phyloP scores from a whole-genome alignment of 2,797 vertebrate genomes.

The Chelonia mydas region DNA sequence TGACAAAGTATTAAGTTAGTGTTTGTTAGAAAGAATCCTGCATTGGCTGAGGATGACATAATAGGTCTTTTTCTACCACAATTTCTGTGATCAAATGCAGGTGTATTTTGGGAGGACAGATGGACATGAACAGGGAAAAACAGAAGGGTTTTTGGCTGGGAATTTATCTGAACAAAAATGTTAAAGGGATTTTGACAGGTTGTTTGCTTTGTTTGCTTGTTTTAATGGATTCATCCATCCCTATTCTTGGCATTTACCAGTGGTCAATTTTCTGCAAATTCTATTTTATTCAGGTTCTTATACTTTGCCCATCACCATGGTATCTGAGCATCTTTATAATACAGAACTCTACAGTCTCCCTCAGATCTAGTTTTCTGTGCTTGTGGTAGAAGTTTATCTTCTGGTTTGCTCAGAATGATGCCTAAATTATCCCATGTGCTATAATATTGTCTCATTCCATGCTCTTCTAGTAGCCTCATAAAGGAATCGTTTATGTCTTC shows the following conservation, averaged over 20 bases:
- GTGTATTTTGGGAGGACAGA: background rate
- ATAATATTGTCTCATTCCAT: background rate
- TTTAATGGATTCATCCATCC: background rate
- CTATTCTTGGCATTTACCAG: background rate
- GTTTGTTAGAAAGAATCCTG: background rate
- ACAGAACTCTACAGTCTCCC: background rate
- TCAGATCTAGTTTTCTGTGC: conserved; percentile 8
- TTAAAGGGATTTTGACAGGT: background rate
- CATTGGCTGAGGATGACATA: background rate
- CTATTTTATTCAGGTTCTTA: background rate
- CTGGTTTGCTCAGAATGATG: conserved; percentile 13
- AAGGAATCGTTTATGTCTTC: conserved; percentile 42
- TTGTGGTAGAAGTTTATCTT: conserved; percentile 3
- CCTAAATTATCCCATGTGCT: conserved; percentile 32
- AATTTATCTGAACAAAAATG: background rate
- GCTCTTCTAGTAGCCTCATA: conserved; percentile 45
- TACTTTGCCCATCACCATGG: background rate
- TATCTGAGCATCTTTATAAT: background rate
- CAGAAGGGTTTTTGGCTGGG: background rate
- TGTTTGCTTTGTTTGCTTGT: background rate
- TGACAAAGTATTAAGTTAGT: background rate
- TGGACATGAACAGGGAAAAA: background rate
- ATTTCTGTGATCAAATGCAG: background rate
- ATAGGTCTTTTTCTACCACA: background rate
- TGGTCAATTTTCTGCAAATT: conserved; percentile 1